A percentile compares a stretch with the other conserved stretches of the same genome.
Evolutionary conservation across 1,140 invertebrate species (phyloP).

Genomic region (Monomorium pharaonis): DNA sequence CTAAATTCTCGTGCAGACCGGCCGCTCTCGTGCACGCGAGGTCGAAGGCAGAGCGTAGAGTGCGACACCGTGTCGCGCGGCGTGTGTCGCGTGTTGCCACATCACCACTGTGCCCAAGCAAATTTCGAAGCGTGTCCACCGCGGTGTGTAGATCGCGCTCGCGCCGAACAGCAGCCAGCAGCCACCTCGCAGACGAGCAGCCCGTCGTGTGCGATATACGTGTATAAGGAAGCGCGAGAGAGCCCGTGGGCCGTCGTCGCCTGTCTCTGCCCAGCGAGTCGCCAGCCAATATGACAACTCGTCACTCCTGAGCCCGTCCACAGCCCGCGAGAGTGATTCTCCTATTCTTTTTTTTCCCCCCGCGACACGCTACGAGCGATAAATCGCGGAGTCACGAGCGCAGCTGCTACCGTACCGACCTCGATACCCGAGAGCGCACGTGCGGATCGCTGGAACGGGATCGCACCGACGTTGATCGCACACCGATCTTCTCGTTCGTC

Average conservation of each 20-base stretch:
- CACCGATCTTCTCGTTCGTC: slow-evolving; percentile 29
- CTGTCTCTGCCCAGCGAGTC: slow-evolving; percentile 22
- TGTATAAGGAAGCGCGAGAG: neutral
- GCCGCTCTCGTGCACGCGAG: neutral
- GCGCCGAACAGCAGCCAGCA: slow-evolving; percentile 61
- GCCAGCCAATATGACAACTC: slow-evolving; percentile 73
- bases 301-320: slow-evolving; percentile 64
- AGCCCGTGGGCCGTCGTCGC: slow-evolving; percentile 5
- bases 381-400: slow-evolving; percentile 2
- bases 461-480: slow-evolving; percentile 40
- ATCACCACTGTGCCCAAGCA: slow-evolving; percentile 80
- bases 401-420: slow-evolving; percentile 4
- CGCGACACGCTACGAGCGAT: slow-evolving; percentile 26
- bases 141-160: slow-evolving; percentile 78
- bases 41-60: slow-evolving; percentile 62
- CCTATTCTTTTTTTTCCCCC: neutral
- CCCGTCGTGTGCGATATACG: slow-evolving; percentile 40
- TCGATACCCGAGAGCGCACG: slow-evolving; percentile 22
- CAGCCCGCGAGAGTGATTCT: neutral
- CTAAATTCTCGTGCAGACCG: neutral
- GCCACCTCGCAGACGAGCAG: neutral
- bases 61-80: slow-evolving; percentile 66
- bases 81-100: slow-evolving; percentile 83
- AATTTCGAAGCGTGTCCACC: slow-evolving; percentile 73
- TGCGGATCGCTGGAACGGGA: slow-evolving; percentile 15